phyloP scores from a whole-genome alignment of 2,888 invertebrate species.

The Chorisops tibialis region DNA sequence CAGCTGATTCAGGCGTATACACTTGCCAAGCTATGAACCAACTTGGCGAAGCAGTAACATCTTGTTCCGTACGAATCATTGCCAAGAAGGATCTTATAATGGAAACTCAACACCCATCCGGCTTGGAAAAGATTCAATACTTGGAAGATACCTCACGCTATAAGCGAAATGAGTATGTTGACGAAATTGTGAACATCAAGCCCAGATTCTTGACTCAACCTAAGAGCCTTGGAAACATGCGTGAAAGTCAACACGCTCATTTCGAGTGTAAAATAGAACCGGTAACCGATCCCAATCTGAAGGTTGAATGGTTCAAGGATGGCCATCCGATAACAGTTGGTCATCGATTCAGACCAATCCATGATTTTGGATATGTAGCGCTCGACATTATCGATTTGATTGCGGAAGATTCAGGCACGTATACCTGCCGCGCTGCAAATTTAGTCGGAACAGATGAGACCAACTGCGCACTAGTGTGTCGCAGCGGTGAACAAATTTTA shows the following conservation, averaged over 20 bases:
- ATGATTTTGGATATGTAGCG: constrained; percentile 98
- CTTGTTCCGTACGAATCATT: constrained; percentile 83
- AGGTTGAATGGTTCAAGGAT: constrained; percentile 96
- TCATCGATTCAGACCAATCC: constrained; percentile 92
- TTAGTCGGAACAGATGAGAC: constrained; percentile 86
- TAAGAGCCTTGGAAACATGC: constrained; percentile 78
- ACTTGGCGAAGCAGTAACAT: constrained; percentile 90
- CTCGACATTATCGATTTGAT: constrained; percentile 94
- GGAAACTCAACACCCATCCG: constrained; percentile 87
- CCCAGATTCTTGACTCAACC: constrained; percentile 85
- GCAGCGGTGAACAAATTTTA: constrained; percentile 75
- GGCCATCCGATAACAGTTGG: constrained; percentile 91
- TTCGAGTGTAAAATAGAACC: constrained; percentile 98
- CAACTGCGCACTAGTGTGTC: constrained; percentile 67
- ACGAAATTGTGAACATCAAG: constrained; percentile 77
- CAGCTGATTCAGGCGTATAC: constrained; percentile 96
- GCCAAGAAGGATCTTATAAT: constrained; percentile 83
- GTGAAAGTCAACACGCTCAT: constrained; percentile 90
- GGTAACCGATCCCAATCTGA: constrained; percentile 92
- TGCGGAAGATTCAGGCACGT: constrained; percentile 91
- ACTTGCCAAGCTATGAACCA: constrained; percentile 93
- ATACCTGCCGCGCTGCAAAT: constrained; percentile 92
- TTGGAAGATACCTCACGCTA: constrained; percentile 84
- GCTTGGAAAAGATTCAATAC: constrained; percentile 87
- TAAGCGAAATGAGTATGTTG: constrained; percentile 75